phyloP scores from a whole-genome alignment of 2,888 invertebrate genomes.

The Cyrtodaria siliqua region DNA sequence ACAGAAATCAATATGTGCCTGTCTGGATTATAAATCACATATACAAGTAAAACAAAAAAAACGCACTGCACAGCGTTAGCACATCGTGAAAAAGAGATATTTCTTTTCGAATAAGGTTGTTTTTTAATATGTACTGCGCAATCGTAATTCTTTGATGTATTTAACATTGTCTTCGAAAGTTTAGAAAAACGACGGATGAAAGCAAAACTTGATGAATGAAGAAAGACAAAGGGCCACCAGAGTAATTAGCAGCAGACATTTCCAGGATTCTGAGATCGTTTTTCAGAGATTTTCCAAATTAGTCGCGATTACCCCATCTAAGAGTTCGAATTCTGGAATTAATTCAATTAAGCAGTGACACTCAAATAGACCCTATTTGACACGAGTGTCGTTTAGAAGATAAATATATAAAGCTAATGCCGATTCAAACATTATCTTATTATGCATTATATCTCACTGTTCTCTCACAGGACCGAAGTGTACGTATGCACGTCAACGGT shows the following conservation, averaged over 20 bases:
- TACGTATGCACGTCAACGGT: constrained; percentile 24
- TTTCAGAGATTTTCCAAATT: constrained; percentile 40
- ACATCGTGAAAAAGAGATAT: no score
- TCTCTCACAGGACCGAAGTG: constrained; percentile 27
- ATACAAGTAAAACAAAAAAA: no score
- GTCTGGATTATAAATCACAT: no score
- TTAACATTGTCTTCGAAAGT: no score
- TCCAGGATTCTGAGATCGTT: neutral
- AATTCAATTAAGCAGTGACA: constrained; percentile 53
- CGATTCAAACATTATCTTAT: constrained; percentile 58
- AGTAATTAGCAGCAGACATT: constrained; percentile 48
- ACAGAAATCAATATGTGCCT: no score
- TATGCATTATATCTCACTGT: constrained; percentile 22
- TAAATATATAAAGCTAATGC: constrained; percentile 50
- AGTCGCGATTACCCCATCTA: constrained; percentile 30
- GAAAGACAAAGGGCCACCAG: constrained; percentile 49
- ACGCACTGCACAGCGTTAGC: no score
- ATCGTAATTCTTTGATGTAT: no score
- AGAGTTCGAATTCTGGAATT: constrained; percentile 25
- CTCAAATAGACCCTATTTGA: constrained; percentile 35
- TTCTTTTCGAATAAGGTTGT: no score
- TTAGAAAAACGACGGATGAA: no score
- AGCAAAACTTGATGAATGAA: constrained; percentile 29
- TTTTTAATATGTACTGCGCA: no score
- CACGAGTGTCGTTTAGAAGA: constrained; percentile 34